Conservation (phyloP, 2,888 invertebrate genomes). For the Hecatera dysodea region DNA sequence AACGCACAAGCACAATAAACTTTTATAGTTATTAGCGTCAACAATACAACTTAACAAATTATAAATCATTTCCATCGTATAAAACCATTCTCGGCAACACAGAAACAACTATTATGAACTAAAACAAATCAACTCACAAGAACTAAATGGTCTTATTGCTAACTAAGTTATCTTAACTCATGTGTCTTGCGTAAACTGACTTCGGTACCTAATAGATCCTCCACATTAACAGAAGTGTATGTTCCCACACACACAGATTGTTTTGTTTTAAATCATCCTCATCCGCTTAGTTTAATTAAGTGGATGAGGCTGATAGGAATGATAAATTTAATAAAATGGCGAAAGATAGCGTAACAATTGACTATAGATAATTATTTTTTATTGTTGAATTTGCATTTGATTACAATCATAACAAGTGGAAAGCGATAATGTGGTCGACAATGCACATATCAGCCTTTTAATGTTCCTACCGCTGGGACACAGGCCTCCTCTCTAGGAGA, state of each 20-base stretch:
- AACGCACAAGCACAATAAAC: no score
- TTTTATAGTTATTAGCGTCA: neutral
- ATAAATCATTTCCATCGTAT: no score
- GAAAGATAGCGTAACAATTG: no score
- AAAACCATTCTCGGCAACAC: constrained; percentile 19
- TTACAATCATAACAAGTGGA: no score
- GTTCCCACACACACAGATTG: neutral
- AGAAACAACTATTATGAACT: constrained; percentile 45
- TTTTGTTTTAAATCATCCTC: neutral
- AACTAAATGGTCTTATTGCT: constrained; percentile 44
- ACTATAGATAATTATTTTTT: no score
- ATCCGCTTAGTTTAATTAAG: neutral
- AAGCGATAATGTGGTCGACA: no score
- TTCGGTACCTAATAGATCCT: constrained; percentile 35
- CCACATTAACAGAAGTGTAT: constrained; percentile 11
- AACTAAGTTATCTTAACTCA: constrained; percentile 49
- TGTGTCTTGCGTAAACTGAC: constrained; percentile 39
- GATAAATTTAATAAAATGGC: no score
- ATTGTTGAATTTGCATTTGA: no score
- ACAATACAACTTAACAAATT: neutral
- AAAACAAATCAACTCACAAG: constrained; percentile 54
- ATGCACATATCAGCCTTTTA: no score
- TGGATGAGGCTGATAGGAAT: no score
- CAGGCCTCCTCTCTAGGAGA: no score
- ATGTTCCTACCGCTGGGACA: no score